Evolutionary conservation across 2,888 invertebrate genomes (phyloP), one percentile per base, ranked within the genome.

Genomic region (Amblyteles armatorius): DNA sequence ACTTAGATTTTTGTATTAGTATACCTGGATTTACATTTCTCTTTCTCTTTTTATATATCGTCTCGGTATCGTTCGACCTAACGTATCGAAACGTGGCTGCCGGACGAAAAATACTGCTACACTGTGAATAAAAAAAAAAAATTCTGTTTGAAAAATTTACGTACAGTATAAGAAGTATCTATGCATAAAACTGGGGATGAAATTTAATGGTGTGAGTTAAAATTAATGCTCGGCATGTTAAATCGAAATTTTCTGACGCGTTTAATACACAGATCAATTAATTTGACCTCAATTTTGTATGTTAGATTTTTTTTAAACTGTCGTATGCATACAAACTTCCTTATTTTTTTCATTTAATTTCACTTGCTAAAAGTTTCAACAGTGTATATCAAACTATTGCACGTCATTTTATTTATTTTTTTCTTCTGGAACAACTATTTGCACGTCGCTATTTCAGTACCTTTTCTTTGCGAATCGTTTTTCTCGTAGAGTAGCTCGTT

Each of bases 1-100:
- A 92, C 90, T 88, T 88, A 87, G 87, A 88, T 89, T 89, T 87
- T 88, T 86, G 86, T 88, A 85, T 85, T 81, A 84, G 86, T 84
- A 86, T 88, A 86, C 86, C 83, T 81, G 85, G 85, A 85, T 86
- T 55, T 63, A 78, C 57, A 60, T 19, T 65, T 55, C 67, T 78
- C 33, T 60, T 57, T 22, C 22, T 26, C 55, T 26, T 19, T 19
- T 57, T 19, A 55, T 57, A 55, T 55, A 26, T 26, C 22, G 11
- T 57, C 26, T 57, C 57, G 26, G 26, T 26, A 57, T 13, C 13
- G 44, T 44, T 44, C 44, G 13, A 3, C 3, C 3, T 44, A 44
- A 44, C 44, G 44, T 22, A 57, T 22, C 11, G 57, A 57, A 57
- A 57, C 57, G 9, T 57, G 2, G 22, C 19, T 22, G 9, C 11